Percentiles rank a stretch among this genome's conserved stretches.
phyloP scores from a whole-genome alignment of 2,888 invertebrate genomes.

The Ormyrus nitidulus region DNA sequence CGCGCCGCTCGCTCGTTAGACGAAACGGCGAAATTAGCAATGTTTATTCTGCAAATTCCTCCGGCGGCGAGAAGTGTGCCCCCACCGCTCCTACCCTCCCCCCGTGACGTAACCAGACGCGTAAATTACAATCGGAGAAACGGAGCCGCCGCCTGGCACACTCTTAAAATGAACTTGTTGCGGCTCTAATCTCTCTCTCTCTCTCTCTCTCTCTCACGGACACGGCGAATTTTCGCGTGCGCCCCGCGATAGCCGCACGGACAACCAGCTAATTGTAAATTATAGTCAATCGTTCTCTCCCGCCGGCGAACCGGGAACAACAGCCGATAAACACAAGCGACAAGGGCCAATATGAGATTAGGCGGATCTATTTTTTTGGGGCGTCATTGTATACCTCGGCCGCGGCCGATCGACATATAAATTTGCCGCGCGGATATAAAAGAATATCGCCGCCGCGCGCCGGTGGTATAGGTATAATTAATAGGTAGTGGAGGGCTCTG shows the following conservation, averaged over 20 bases:
- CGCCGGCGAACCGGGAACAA: neutral
- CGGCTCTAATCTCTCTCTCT: neutral
- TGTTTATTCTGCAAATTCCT: no score
- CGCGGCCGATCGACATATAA: slow-evolving; percentile 11
- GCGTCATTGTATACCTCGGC: neutral
- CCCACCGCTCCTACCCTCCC: no score
- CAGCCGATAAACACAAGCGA: slow-evolving; percentile 25
- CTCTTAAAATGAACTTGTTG: neutral
- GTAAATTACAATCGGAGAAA: neutral
- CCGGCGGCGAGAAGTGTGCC: no score
- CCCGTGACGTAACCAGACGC: neutral
- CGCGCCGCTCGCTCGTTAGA: no score
- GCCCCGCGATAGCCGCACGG: neutral
- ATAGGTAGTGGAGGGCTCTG: slow-evolving; percentile 6
- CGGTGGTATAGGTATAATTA: neutral
- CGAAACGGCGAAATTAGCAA: no score
- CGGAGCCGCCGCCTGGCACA: neutral
- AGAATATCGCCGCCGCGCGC: neutral
- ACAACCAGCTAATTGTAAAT: slow-evolving; percentile 22
- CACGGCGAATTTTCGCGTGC: slow-evolving; percentile 9
- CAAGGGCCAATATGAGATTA: slow-evolving; percentile 34
- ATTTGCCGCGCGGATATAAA: slow-evolving; percentile 21
- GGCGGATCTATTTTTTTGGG: slow-evolving; percentile 2
- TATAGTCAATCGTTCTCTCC: neutral
- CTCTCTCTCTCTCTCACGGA: neutral